Evolutionary conservation across 1,140 invertebrate species (phyloP).

Genomic region (Pomacea maculata): DNA sequence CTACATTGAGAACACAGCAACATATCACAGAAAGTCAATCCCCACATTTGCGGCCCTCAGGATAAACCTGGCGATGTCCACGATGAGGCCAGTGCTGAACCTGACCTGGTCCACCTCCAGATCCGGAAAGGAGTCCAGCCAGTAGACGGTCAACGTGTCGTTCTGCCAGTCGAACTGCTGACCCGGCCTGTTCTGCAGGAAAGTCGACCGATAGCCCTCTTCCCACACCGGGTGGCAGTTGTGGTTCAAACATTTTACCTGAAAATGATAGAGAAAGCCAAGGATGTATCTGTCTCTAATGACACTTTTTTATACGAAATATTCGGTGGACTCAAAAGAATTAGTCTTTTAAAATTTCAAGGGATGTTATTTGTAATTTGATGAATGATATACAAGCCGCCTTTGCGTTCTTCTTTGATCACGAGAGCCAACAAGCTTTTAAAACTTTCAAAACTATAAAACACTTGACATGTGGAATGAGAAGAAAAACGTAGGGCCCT

Average conservation of each 20-base stretch:
- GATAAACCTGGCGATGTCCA: conserved; percentile 28
- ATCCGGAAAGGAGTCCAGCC: conserved; percentile 34
- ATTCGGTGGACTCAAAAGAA: not conserved
- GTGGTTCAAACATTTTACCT: conserved; percentile 37
- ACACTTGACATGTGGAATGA: too few relatives aligned
- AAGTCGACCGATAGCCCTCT: conserved; percentile 20
- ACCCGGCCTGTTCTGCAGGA: conserved; percentile 28
- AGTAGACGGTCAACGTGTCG: conserved; percentile 34
- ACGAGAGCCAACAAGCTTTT: too few relatives aligned
- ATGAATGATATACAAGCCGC: too few relatives aligned
- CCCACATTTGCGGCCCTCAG: conserved; percentile 20
- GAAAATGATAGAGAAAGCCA: not conserved
- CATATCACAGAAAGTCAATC: conserved; percentile 20
- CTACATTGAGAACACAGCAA: too few relatives aligned
- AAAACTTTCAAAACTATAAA: too few relatives aligned
- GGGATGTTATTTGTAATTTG: too few relatives aligned
- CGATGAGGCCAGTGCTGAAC: conserved; percentile 34
- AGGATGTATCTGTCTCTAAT: not conserved
- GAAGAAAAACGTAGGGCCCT: too few relatives aligned
- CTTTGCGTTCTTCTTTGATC: too few relatives aligned
- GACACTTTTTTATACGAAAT: not conserved
- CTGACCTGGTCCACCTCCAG: conserved; percentile 33
- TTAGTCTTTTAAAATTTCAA: not conserved
- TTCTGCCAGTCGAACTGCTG: conserved; percentile 35
- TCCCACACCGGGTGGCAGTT: conserved; percentile 41